A percentile compares a stretch with the other conserved stretches of the same genome.
phyloP scores from a whole-genome alignment of 2,797 vertebrate genomes.

The Falco biarmicus region DNA sequence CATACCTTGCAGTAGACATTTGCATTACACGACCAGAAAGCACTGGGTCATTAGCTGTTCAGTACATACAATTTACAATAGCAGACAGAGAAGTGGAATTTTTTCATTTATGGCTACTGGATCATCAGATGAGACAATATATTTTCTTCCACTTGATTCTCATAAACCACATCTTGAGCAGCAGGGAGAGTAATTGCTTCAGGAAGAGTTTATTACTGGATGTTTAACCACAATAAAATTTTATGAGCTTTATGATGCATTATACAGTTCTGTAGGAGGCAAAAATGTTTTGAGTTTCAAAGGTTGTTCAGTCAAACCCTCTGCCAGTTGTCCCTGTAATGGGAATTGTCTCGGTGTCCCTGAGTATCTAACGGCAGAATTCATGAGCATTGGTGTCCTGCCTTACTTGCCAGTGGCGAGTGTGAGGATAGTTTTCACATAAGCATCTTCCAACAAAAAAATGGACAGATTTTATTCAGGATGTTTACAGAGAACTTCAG shows the following conservation, averaged over 20 bases:
- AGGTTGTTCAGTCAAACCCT: background rate
- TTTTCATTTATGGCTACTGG: background rate
- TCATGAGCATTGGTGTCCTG: background rate
- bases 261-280: background rate
- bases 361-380: background rate
- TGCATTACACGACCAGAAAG: background rate
- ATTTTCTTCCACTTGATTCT: conserved; percentile 4
- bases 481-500: background rate
- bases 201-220: background rate
- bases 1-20: background rate
- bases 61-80: background rate
- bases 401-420: background rate
- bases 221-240: conserved; percentile 9
- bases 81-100: background rate
- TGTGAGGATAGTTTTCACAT: background rate
- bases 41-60: background rate
- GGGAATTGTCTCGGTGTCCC: background rate
- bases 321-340: background rate
- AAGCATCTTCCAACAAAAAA: background rate
- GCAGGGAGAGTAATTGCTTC: background rate
- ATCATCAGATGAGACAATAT: background rate
- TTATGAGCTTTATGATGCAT: background rate
- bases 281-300: background rate
- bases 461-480: background rate
- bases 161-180: background rate